Evolutionary conservation across 2,888 invertebrate genomes (phyloP).

Genomic region (Drosophila neonasuta): DNA sequence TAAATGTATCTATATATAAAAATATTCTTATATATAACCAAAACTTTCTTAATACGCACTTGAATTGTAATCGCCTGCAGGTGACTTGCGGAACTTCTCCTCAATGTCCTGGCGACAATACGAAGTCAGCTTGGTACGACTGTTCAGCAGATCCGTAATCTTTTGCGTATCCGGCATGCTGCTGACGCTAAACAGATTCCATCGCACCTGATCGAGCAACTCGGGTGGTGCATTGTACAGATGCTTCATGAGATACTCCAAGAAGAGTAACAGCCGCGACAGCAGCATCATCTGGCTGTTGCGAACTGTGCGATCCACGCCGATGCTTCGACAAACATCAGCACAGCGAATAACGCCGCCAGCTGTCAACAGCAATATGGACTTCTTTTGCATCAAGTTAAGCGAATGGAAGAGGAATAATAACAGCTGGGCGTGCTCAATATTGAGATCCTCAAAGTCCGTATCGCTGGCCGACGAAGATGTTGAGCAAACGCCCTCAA

Average conservation of each 20-base stretch:
- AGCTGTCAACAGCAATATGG: constrained; percentile 91
- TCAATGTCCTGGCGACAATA: constrained; percentile 89
- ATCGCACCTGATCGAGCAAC: constrained; percentile 93
- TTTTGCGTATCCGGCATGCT: constrained; percentile 85
- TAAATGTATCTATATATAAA: not conserved
- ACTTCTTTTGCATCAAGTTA: constrained; percentile 98
- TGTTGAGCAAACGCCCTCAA: constrained; percentile 87
- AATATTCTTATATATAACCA: too few relatives aligned
- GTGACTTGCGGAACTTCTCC: constrained; percentile 86
- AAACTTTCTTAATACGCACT: constrained; percentile 59
- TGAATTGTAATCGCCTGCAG: constrained; percentile 81
- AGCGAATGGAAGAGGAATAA: constrained; percentile 97
- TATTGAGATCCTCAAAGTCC: constrained; percentile 90
- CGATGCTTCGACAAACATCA: constrained; percentile 84
- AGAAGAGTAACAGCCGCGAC: constrained; percentile 91
- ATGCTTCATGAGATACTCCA: constrained; percentile 97
- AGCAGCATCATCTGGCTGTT: constrained; percentile 89
- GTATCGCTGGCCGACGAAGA: constrained; percentile 73
- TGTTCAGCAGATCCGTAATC: constrained; percentile 82
- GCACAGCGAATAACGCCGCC: constrained; percentile 88
- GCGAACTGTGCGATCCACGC: constrained; percentile 79
- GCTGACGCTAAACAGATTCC: constrained; percentile 88
- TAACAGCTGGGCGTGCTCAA: constrained; percentile 96
- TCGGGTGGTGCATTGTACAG: constrained; percentile 95
- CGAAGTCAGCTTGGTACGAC: constrained; percentile 86